Conservation (phyloP, 2,113 vertebrate genomes). For the Tyto alba region DNA sequence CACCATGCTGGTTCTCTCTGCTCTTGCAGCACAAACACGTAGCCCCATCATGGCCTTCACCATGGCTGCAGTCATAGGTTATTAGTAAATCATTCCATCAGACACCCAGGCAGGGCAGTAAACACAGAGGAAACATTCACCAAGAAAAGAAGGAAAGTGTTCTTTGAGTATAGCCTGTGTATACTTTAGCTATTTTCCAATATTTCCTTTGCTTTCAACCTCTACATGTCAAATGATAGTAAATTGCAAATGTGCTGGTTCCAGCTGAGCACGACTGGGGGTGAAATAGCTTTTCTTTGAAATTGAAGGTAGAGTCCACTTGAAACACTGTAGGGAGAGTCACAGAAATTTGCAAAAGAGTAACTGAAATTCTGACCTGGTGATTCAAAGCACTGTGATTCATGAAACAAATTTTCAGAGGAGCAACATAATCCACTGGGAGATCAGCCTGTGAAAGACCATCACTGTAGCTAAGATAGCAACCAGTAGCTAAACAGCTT, state of each 20-base stretch:
- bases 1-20: neutral
- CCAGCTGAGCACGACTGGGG: conserved; percentile 34
- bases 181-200: neutral
- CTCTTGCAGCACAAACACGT: neutral
- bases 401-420: neutral
- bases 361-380: neutral
- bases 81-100: neutral
- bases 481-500: neutral
- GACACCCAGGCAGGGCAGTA: neutral
- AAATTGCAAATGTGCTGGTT: conserved; percentile 22
- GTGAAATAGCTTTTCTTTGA: conserved; percentile 40
- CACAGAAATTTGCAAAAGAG: neutral
- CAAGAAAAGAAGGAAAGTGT: neutral
- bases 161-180: neutral
- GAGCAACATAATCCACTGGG: neutral
- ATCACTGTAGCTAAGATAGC: neutral
- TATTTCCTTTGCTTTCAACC: conserved; percentile 36
- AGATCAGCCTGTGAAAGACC: neutral
- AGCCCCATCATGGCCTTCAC: neutral
- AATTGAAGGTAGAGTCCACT: neutral
- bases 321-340: neutral
- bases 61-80: neutral
- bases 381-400: neutral
- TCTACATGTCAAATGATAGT: neutral
- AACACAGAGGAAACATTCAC: neutral